A percentile compares a stretch with the other conserved stretches of the same genome.
Conservation (phyloP, 2,113 vertebrate species). For the Misgurnus anguillicaudatus region DNA sequence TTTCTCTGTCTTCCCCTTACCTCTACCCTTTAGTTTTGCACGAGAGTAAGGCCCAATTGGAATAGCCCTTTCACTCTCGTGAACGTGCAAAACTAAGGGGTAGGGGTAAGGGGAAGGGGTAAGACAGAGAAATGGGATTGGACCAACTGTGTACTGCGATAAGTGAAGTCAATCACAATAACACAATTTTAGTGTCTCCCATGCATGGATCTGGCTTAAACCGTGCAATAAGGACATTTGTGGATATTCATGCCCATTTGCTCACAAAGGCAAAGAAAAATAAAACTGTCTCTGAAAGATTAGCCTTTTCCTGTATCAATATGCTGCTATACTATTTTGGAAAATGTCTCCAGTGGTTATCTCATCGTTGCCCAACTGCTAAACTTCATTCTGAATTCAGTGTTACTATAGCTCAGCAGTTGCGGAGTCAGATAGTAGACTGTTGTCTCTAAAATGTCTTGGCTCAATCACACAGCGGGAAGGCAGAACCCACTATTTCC, state of each 20-base stretch:
- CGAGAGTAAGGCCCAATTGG: too few species aligned
- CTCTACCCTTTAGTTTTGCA: too few species aligned
- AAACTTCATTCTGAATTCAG: slow-evolving; percentile 48
- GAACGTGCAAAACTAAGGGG: too few species aligned
- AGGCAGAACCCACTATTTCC: slow-evolving; percentile 44
- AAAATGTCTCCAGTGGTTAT: slow-evolving; percentile 48
- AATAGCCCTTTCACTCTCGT: too few species aligned
- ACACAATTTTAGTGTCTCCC: not conserved
- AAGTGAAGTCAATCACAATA: not conserved
- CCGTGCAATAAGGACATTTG: not conserved
- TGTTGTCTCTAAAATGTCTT: slow-evolving; percentile 41
- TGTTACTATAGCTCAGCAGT: slow-evolving; percentile 34
- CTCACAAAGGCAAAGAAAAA: slow-evolving; percentile 27
- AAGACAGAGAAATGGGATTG: too few species aligned
- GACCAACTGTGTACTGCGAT: not conserved
- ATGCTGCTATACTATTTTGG: slow-evolving; percentile 40
- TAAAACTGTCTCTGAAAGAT: slow-evolving; percentile 21
- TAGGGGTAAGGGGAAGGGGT: too few species aligned
- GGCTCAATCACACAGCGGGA: slow-evolving; percentile 30
- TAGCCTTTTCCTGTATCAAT: slow-evolving; percentile 42
- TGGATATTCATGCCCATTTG: slow-evolving; percentile 15
- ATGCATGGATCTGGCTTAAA: not conserved
- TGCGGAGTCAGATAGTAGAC: slow-evolving; percentile 13
- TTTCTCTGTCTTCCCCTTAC: too few species aligned
- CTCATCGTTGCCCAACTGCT: slow-evolving; percentile 43